Evolutionary conservation across 30 jellyfish, hydroid and myxozoan species (phyloP).

Genomic region (Rhopilema esculentum): DNA sequence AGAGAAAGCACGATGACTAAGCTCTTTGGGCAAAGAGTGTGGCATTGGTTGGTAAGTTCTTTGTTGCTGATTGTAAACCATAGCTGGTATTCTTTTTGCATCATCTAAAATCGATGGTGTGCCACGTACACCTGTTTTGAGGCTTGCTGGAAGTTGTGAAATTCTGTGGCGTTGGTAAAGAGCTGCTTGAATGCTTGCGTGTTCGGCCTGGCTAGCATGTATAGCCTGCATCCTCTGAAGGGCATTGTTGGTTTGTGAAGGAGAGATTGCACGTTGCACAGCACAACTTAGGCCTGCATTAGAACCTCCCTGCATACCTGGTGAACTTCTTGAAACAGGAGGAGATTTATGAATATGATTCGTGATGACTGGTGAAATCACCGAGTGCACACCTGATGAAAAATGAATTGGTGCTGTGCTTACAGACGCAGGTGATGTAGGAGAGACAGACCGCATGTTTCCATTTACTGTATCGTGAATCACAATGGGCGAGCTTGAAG

Average conservation of each 20-base stretch:
- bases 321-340: conserved; percentile 45
- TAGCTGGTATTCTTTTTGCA: conserved; percentile 53
- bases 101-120: conserved; percentile 41
- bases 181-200: conserved; percentile 36
- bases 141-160: conserved; percentile 59
- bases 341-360: conserved; percentile 50
- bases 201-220: conserved; percentile 60
- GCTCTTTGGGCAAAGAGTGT: conserved; percentile 53
- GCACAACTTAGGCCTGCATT: conserved; percentile 43
- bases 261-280: conserved; percentile 53
- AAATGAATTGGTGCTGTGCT: background rate
- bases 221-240: conserved; percentile 61
- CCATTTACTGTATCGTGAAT: conserved; percentile 61
- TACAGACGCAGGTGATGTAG: conserved; percentile 44
- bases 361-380: conserved; percentile 62
- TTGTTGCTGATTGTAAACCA: conserved; percentile 51
- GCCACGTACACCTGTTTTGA: conserved; percentile 51
- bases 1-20: conserved; percentile 46
- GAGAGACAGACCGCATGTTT: conserved; percentile 41
- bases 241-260: conserved; percentile 35
- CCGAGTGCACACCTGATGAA: conserved; percentile 54
- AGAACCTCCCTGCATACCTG: conserved; percentile 38
- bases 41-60: conserved; percentile 50
- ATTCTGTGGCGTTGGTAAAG: conserved; percentile 55
- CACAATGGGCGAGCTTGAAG: conserved; percentile 51